A percentile compares a stretch with the other conserved stretches of the same genome.
phyloP scores from a whole-genome alignment of 2,888 invertebrate genomes.

The Xanthorhoe designata region DNA sequence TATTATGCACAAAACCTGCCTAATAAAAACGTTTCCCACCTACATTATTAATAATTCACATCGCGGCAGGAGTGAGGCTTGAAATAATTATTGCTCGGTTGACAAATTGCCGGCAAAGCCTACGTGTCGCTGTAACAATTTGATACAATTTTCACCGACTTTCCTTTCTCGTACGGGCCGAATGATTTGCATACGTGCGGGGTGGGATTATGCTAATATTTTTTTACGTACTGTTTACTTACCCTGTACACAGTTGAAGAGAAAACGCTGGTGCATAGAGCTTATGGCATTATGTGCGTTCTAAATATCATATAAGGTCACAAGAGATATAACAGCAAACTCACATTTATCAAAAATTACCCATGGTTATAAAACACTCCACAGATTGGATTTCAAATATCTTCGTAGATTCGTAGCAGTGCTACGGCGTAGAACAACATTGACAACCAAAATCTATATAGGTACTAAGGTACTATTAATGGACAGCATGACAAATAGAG shows the following conservation, averaged over 20 bases:
- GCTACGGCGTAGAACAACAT: background rate
- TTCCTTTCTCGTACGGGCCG: slow-evolving; percentile 73
- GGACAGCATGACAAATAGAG: too few relatives aligned
- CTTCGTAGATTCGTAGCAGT: background rate
- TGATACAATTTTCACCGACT: slow-evolving; percentile 82
- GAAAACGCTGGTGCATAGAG: slow-evolving; percentile 13
- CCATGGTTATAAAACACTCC: background rate
- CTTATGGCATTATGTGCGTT: background rate
- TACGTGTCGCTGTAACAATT: slow-evolving; percentile 81
- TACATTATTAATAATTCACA: slow-evolving; percentile 62
- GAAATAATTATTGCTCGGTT: slow-evolving; percentile 81
- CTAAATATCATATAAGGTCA: background rate
- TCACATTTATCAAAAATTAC: background rate
- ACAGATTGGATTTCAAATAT: background rate
- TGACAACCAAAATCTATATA: too few relatives aligned
- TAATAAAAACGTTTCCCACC: slow-evolving; percentile 42
- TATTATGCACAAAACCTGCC: slow-evolving; percentile 19
- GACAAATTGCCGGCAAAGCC: slow-evolving; percentile 83
- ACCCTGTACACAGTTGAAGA: slow-evolving; percentile 44
- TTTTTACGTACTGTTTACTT: slow-evolving; percentile 79
- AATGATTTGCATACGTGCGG: slow-evolving; percentile 78
- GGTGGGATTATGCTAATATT: slow-evolving; percentile 83
- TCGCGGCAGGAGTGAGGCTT: slow-evolving; percentile 58
- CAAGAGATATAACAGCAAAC: background rate
- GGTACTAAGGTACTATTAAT: too few relatives aligned